Evolutionary conservation across 2,797 vertebrate genomes (phyloP), one percentile per base, ranked within the genome.

Genomic region (Xiphorhynchus erythropygius): DNA sequence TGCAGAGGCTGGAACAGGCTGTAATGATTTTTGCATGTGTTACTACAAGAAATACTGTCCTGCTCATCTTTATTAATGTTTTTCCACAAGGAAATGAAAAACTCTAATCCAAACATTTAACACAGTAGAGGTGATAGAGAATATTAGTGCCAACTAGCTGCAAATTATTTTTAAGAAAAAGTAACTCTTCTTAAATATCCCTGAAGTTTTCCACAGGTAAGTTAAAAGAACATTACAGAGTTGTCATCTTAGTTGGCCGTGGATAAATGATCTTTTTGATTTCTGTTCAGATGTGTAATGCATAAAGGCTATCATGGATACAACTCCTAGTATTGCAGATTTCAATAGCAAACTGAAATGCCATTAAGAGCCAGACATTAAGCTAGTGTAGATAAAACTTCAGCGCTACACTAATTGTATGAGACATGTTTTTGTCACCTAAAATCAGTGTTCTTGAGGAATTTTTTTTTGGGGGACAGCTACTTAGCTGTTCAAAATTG

Each of bases 51-150:
- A 96, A 85, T 92, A 89, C 67, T 79, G 73, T 86, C 47, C 60
- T 59, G 35, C 71, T 84, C 39, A 0, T 83, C 65, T 86, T 77
- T 67, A 56, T 86, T 90, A 83, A 90, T 74, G 63, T 86, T 94
- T 97, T 97, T 94, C 93, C 85, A 76, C 83, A 82, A 91, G 95
- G 93, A 96, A 96, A 96, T 95, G 24, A 94, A 92, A 95, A 95
- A 63, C 82, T 80, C 50, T 44, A 69, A 70, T 96, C 76, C 69
- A 88, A 82, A 53, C 56, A 50, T 90, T 86, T 53, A 86, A 49
- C 67, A 35, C 60, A 8, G 80, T 18, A 42, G 89, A 91, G 79
- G 74, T 91, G 93, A 91, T 84, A 82, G 59, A 75, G 63, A 93
- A 64, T 78, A 82, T 84, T 76, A 87, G 35, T 0, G 2, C 80